These are phyloP conservation scores for Megalurothrips usitatus DNA, from an alignment of 2,888 invertebrate genomes.

Conservation along the genomic window DNA sequence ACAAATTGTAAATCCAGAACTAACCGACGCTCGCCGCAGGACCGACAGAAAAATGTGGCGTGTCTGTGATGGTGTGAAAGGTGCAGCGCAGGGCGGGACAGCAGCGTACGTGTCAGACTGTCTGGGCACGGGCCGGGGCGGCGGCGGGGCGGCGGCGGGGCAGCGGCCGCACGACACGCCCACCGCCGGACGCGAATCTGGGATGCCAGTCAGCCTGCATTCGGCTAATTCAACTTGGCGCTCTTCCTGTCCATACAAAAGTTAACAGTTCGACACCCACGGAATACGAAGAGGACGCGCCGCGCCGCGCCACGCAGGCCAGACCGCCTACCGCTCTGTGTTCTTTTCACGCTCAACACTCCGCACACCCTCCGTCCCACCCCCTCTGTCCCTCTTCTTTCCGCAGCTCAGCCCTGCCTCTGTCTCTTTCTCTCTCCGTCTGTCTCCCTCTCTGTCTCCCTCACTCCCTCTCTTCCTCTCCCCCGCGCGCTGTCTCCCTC, in stretches of 20 bases:
- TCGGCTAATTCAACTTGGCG: constrained; percentile 22
- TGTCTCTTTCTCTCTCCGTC: background rate
- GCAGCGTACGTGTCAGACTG: too few species aligned
- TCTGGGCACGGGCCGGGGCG: too few species aligned
- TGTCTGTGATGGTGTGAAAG: too few species aligned
- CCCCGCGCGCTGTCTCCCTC: background rate
- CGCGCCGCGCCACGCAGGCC: background rate
- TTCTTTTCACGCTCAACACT: constrained; percentile 22
- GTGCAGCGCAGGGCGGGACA: too few species aligned
- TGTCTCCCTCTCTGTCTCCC: background rate
- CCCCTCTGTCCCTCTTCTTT: background rate
- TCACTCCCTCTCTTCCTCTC: background rate
- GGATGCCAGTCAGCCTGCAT: constrained; percentile 17
- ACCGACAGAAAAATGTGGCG: too few species aligned
- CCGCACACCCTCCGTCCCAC: background rate
- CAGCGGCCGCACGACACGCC: background rate
- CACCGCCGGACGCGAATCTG: background rate
- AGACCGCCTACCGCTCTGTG: background rate
- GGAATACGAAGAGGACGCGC: constrained; percentile 1
- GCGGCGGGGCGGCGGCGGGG: background rate
- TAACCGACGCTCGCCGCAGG: too few species aligned
- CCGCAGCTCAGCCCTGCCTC: background rate
- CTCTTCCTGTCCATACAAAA: constrained; percentile 26
- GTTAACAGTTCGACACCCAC: constrained; percentile 24
- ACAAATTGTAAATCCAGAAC: too few species aligned